Base-by-base conservation (phyloP, 64 coral and sea anemone species). In the Cladopsammia gracilis region DNA sequence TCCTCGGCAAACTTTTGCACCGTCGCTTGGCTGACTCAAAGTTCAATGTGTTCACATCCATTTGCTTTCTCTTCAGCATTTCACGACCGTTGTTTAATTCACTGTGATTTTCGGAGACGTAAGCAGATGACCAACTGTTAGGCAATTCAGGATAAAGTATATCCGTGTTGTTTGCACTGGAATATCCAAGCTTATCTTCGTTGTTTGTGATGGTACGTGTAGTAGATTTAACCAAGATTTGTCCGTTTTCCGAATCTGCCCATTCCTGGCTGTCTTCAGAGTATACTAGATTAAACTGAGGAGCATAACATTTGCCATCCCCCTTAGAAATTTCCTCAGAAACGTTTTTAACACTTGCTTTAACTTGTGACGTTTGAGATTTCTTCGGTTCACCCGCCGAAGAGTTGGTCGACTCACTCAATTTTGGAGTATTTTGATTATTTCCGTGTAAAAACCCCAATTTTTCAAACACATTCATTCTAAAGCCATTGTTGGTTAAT, bases 391-490 rank as follows among this genome's bases (percentile, higher is more conserved):
- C 24, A 7, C 3, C 60, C 0, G 16, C 19, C 23, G 61, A 20
- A 25, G 26, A 67, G 62, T 14, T 34, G 15, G 44, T 48, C 7
- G 5, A 12, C 48, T 75, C 72, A 84, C 12, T 67, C 42, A 48
- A 64, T 18, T 25, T 64, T 15, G 34, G 7, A 16, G 58, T 62
- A 3, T 22, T 62, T 84, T 68, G 18, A 56, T 12, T 56, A 10
- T 56, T 56, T 13, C 45, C 80, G 12, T n/a, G 3, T n/a, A 67
- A 68, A 6, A 84, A 43, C 16, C 11, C 80, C 80, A 84, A 4
- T 51, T 84, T 84, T n/a, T 84, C 62, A 50, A 84, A 84, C 18
- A 84, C 2, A 6, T 84, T 84, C 62, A 84, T 84, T 1, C 80
- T 66, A 4, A 24, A 66, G 7, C 19, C 58, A 65, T n/a, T 4